Base-by-base conservation (phyloP, 2,797 vertebrate genomes). In the Apogon talboti region DNA sequence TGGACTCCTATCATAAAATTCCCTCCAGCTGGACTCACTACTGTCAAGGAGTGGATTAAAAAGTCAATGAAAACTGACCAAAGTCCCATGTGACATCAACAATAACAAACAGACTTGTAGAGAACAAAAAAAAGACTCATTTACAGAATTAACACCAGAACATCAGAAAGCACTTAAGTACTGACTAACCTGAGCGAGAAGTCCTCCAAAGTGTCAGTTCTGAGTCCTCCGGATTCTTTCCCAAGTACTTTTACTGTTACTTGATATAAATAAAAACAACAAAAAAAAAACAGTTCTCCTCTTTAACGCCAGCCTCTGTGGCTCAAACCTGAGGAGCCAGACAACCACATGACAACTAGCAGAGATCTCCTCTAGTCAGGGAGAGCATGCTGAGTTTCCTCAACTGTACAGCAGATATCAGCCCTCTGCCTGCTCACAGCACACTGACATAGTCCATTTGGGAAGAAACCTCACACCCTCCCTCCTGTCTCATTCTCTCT, bases 381-480 rank as follows among this genome's bases (percentile, higher is more conserved):
- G n/a, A 55, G 58, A 60, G 18, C 64, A 58, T 51, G 70, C 53
- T 15, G 14, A 66, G 19, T 56, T 70, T 60, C 64, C 71, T 65
- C 49, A 58, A 58, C 63, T 77, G 58, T 58, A 54, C 61, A 58
- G 65, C 67, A 63, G 74, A 59, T 74, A 66, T 71, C 66, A 71
- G 76, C 74, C 78, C 63, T 48, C 64, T 73, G 83, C 70, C 81
- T 59, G 86, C 83, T 82, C 66, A 13, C 60, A 56, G 79, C 85
- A 61, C 68, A 74, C 84, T 60, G 84, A 88, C 79, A 84, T 78
- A 83, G 71, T 86, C 79, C 82, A 81, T 90, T 82, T 87, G 79
- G 64, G 76, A 88, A 80, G 79, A 55, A 84, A 77, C 50, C 79
- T 82, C 73, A 41, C 82, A 76, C 74, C 4, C 77, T 79, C 76